phyloP scores from a whole-genome alignment of 2,888 invertebrate species.

The Xanthia icteritia region DNA sequence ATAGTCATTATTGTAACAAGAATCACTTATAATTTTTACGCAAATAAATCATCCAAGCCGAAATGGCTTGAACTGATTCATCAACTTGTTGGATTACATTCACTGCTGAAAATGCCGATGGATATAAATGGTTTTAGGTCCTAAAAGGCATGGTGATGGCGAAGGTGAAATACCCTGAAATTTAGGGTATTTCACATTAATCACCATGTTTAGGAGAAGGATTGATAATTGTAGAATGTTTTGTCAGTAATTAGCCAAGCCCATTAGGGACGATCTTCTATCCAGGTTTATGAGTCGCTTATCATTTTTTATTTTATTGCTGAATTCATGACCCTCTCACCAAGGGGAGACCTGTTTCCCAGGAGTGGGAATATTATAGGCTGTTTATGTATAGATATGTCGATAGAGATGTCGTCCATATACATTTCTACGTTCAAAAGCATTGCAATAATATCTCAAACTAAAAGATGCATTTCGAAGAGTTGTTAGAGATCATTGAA shows the following conservation, averaged over 20 bases:
- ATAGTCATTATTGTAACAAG: slow-evolving; percentile 40
- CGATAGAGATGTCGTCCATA: too few relatives aligned
- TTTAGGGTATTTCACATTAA: neutral
- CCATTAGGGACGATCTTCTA: too few relatives aligned
- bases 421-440: too few relatives aligned
- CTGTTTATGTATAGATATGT: too few relatives aligned
- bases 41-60: slow-evolving; percentile 28
- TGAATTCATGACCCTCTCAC: too few relatives aligned
- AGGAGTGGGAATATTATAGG: too few relatives aligned
- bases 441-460: too few relatives aligned
- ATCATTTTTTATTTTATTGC: too few relatives aligned
- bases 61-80: slow-evolving; percentile 19
- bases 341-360: too few relatives aligned
- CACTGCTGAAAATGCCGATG: neutral
- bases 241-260: neutral
- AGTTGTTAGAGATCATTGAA: neutral
- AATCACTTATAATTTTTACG: slow-evolving; percentile 33
- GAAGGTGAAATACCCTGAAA: neutral
- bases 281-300: too few relatives aligned
- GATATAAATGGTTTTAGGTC: neutral
- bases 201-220: neutral
- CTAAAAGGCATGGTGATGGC: neutral
- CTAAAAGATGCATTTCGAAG: neutral
- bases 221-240: neutral
- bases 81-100: neutral